phyloP scores from a whole-genome alignment of 2,888 invertebrate species.

The Prosapia bicincta region DNA sequence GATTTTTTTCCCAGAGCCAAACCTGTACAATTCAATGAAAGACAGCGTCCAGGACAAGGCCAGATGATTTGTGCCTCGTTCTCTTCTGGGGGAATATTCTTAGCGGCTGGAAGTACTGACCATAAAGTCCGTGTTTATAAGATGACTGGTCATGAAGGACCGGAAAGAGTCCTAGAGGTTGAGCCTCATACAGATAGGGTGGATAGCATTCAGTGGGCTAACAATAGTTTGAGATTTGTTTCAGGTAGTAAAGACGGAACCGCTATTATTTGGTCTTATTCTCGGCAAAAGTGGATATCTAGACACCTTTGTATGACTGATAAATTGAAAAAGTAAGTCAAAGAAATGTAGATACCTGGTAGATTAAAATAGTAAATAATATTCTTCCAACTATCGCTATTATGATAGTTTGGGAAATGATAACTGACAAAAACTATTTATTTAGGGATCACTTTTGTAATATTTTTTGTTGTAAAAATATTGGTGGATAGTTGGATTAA shows the following conservation, averaged over 20 bases:
- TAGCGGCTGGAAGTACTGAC: constrained; percentile 94
- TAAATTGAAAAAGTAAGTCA: constrained; percentile 48
- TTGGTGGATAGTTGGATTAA: too few species aligned
- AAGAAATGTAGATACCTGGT: neutral
- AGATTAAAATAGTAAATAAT: too few species aligned
- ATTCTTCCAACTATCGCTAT: too few species aligned
- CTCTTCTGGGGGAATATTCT: constrained; percentile 82
- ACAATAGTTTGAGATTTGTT: constrained; percentile 80
- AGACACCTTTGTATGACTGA: constrained; percentile 68
- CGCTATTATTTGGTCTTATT: constrained; percentile 89
- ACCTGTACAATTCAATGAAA: constrained; percentile 89
- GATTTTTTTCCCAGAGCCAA: constrained; percentile 68
- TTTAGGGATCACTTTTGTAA: too few species aligned
- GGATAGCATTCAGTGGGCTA: constrained; percentile 95
- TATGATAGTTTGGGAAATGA: too few species aligned
- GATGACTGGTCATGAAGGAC: constrained; percentile 66
- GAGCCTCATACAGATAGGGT: constrained; percentile 88
- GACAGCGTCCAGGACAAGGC: constrained; percentile 87
- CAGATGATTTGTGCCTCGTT: constrained; percentile 95
- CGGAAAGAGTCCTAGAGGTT: constrained; percentile 69
- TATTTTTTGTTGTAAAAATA: too few species aligned
- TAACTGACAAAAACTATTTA: too few species aligned
- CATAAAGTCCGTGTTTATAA: constrained; percentile 91
- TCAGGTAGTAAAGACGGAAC: constrained; percentile 96
- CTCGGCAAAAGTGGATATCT: constrained; percentile 86